Percentiles rank a stretch among this genome's conserved stretches.
These are phyloP conservation scores for Anolis apletophallus DNA, from an alignment of 2,797 vertebrate genomes.

Conservation along the genomic window DNA sequence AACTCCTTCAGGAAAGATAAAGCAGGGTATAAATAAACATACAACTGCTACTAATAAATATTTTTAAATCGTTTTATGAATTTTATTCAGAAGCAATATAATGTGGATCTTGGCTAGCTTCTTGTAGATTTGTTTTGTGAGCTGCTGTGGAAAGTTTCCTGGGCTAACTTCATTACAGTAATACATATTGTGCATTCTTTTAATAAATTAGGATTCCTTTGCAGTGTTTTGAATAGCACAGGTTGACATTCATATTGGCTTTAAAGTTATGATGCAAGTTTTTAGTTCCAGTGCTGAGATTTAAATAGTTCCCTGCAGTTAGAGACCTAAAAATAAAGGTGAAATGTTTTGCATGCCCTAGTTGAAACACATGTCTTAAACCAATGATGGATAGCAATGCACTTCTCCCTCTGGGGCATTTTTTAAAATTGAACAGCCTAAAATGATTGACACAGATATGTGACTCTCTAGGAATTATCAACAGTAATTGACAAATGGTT, in stretches of 20 bases:
- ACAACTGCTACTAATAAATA: neutral
- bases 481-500: conserved; percentile 40
- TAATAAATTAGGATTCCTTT: neutral
- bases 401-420: conserved; percentile 37
- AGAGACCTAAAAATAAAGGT: conserved; percentile 36
- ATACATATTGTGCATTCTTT: conserved; percentile 3
- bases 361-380: conserved; percentile 23
- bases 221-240: neutral
- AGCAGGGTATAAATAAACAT: too few species aligned
- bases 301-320: conserved; percentile 28
- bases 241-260: neutral
- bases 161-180: conserved; percentile 26
- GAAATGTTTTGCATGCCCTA: conserved; percentile 10
- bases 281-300: neutral
- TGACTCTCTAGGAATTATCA: conserved; percentile 55
- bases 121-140: conserved; percentile 9
- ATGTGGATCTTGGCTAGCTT: neutral
- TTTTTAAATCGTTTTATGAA: neutral
- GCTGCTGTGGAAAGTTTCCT: conserved; percentile 20
- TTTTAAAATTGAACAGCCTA: conserved; percentile 57
- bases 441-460: conserved; percentile 53
- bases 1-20: too few species aligned
- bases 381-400: conserved; percentile 46
- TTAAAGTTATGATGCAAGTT: conserved; percentile 3
- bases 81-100: neutral